Conservation (phyloP, 2,797 vertebrate genomes). For the Phrynocephalus forsythii region DNA sequence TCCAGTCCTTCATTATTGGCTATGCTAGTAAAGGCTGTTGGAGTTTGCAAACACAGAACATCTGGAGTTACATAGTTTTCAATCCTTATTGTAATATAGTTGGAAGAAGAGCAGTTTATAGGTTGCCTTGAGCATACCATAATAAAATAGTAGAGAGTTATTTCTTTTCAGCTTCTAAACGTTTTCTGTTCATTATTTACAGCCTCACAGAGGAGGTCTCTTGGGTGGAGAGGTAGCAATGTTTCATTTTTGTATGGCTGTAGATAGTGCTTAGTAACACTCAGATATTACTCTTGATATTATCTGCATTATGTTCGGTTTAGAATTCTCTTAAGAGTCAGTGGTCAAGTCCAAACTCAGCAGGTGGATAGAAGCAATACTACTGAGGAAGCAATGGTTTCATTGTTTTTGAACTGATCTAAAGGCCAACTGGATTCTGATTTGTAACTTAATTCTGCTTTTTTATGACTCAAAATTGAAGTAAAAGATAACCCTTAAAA, state of each 20-base stretch:
- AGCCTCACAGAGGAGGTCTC: constrained; percentile 92
- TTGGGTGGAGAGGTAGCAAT: constrained; percentile 96
- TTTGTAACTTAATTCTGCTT: not conserved
- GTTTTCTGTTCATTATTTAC: constrained; percentile 92
- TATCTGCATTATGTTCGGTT: constrained; percentile 47
- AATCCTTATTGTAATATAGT: constrained; percentile 12
- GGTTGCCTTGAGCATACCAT: constrained; percentile 68
- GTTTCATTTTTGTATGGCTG: constrained; percentile 86
- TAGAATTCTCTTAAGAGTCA: constrained; percentile 65
- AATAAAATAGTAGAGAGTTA: constrained; percentile 70
- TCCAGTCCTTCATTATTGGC: not conserved
- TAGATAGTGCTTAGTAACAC: constrained; percentile 83
- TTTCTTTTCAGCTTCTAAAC: constrained; percentile 69
- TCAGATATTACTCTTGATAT: constrained; percentile 58
- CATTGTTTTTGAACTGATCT: constrained; percentile 52
- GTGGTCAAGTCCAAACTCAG: constrained; percentile 78
- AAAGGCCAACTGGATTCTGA: constrained; percentile 74
- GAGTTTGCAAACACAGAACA: not conserved
- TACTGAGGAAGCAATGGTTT: constrained; percentile 53
- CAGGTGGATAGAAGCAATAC: constrained; percentile 54
- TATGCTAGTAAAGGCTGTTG: not conserved
- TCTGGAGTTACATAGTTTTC: not conserved
- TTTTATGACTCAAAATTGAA: constrained; percentile 7
- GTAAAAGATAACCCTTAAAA: not conserved
- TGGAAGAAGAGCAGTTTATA: constrained; percentile 51